Evolutionary conservation across 2,888 invertebrate genomes (phyloP).

Genomic region (Zygogramma bicolorata): DNA sequence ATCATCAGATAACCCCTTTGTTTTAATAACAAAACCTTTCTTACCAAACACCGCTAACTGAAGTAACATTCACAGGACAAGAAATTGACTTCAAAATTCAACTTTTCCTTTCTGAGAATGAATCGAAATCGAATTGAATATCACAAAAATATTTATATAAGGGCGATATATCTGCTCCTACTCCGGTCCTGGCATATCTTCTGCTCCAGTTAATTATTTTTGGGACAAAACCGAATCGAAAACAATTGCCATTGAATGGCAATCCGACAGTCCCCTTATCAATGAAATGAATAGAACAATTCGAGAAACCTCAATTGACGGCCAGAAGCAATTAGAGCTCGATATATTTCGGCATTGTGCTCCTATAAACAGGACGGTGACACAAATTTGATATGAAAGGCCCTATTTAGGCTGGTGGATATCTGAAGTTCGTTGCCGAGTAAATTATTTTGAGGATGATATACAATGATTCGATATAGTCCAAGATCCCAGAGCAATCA

Average conservation of each 20-base stretch:
- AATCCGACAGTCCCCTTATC: slow-evolving; percentile 19
- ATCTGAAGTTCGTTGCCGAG: no score
- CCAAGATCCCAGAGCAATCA: no score
- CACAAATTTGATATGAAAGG: slow-evolving; percentile 28
- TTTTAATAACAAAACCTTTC: no score
- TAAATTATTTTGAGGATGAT: no score
- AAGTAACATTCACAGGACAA: no score
- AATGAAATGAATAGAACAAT: slow-evolving; percentile 14
- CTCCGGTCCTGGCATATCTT: neutral
- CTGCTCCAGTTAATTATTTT: neutral
- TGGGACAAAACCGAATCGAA: neutral
- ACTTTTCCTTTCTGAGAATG: no score
- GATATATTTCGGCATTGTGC: slow-evolving; percentile 33
- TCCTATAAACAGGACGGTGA: slow-evolving; percentile 26
- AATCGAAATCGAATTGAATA: no score
- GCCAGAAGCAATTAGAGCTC: slow-evolving; percentile 34
- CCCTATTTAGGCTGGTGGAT: neutral
- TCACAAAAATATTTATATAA: no score
- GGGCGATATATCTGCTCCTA: neutral
- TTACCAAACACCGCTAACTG: no score
- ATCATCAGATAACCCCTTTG: no score
- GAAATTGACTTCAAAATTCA: no score
- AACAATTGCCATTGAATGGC: slow-evolving; percentile 11
- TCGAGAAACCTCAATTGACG: slow-evolving; percentile 27
- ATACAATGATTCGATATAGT: no score